phyloP scores from a whole-genome alignment of 2,797 vertebrate species.

The Coranthus polyacanthus region DNA sequence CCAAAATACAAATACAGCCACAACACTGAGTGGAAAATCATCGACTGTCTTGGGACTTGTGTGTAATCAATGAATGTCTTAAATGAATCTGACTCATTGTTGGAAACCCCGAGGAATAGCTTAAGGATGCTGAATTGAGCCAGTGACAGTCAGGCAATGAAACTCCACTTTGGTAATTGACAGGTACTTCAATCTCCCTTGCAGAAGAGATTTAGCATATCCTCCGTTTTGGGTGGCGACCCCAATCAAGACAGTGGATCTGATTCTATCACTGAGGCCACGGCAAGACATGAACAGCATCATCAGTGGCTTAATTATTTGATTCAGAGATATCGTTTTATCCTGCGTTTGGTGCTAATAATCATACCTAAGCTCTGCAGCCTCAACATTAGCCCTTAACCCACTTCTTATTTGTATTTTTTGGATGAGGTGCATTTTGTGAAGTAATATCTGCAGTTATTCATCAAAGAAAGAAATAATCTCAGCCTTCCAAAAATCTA shows the following conservation, averaged over 20 bases:
- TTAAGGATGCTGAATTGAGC: conserved; percentile 40
- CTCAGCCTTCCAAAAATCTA: conserved; percentile 58
- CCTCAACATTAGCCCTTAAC: neutral
- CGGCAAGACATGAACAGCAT: conserved; percentile 61
- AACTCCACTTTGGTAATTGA: conserved; percentile 84
- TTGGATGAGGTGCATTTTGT: conserved; percentile 53
- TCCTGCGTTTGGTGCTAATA: neutral
- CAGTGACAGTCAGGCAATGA: conserved; percentile 47
- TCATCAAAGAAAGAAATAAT: conserved; percentile 72
- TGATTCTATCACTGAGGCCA: conserved; percentile 57
- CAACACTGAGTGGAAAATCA: conserved; percentile 62
- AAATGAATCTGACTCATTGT: conserved; percentile 64
- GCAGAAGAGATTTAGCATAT: conserved; percentile 77
- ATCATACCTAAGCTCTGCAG: neutral
- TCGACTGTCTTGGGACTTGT: conserved; percentile 47
- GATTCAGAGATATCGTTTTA: conserved; percentile 53
- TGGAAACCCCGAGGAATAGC: conserved; percentile 28
- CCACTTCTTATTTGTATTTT: neutral
- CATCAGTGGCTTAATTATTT: conserved; percentile 67
- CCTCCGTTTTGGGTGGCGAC: conserved; percentile 68
- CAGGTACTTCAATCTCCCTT: conserved; percentile 75
- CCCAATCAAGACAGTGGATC: conserved; percentile 81
- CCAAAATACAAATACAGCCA: conserved; percentile 29
- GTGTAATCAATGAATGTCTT: conserved; percentile 67
- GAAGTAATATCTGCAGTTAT: conserved; percentile 67